phyloP scores from a whole-genome alignment of 2,113 vertebrate genomes.

The Toxotes jaculatrix region DNA sequence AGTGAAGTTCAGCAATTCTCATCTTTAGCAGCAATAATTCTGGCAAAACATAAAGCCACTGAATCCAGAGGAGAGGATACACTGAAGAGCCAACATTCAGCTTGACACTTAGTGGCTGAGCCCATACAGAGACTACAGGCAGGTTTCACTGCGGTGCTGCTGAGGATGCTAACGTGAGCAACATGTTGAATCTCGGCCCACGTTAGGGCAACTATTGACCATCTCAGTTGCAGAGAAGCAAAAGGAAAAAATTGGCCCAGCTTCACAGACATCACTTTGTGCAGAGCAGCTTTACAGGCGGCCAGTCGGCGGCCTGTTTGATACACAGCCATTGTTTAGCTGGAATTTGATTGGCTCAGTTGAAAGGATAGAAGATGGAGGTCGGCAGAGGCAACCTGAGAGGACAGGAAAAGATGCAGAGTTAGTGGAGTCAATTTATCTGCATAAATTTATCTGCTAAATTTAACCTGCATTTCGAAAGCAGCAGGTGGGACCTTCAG shows the following conservation, averaged over 20 bases:
- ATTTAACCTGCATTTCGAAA: not conserved
- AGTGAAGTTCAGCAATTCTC: not conserved
- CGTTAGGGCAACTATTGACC: not conserved
- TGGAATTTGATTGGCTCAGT: not conserved
- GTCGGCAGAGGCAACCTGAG: not conserved
- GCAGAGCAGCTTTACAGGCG: not conserved
- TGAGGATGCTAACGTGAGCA: not conserved
- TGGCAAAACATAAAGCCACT: not conserved
- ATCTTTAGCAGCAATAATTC: not conserved
- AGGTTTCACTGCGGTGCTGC: not conserved
- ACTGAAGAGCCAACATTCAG: not conserved
- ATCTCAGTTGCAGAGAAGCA: not conserved
- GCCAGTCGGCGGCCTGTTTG: not conserved
- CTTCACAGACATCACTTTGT: slow-evolving; percentile 7
- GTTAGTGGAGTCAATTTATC: not conserved
- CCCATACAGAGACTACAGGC: not conserved
- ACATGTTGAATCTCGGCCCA: not conserved
- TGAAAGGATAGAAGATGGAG: not conserved
- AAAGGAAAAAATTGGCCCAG: not conserved
- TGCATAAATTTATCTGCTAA: not conserved
- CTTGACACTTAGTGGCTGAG: not conserved
- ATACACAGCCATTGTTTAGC: not conserved
- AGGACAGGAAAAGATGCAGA: not conserved
- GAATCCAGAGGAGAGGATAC: not conserved
- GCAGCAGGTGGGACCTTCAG: too few relatives aligned